Evolutionary conservation across 2,113 vertebrate genomes (phyloP), one percentile per base, ranked within the genome.

Genomic region (Epinephelus moara): DNA sequence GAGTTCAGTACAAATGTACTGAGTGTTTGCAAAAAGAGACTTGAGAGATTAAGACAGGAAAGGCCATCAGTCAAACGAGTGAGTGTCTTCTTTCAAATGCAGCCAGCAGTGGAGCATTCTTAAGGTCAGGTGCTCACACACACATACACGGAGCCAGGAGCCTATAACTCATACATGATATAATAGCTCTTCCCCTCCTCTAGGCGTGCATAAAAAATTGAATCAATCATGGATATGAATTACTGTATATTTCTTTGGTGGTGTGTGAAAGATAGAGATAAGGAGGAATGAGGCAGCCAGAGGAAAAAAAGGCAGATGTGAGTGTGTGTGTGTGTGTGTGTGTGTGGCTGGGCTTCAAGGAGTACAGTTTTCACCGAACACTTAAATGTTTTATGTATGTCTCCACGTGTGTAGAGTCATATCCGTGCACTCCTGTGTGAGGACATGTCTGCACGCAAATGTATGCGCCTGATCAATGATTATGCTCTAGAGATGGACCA

Each of bases 151-250:
- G 6, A 78, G 75, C 56, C 77, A 84, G 52, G 61, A 77, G 72
- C 64, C 33, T 6, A 77, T 84, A 84, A 79, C 42, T 85, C 78
- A 84, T 75, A 86, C 75, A 68, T 81, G 70, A 85, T 80, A 85
- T 83, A 85, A 75, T 60, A 78, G 27, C 59, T 74, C 84, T 71
- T 69, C 60, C 74, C 60, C 59, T 81, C 77, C 83, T 89, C 30
- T 23, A 78, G 82, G 81, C 68, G 21, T 89, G 55, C 71, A 80
- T 76, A 52, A 63, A 59, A 81, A 78, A 59, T n/a, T 10, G 4
- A 74, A 78, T 78, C 55, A 82, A 68, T 92, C 80, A 84, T 62
- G 3, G 69, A 82, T 79, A 88, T 89, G 27, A 89, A 86, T 90
- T 61, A 84, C 71, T 80, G 52, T 81, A 67, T 71, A 53, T 74